Base-by-base conservation (phyloP, 2,888 invertebrate species). In the Platycnemis pennipes region DNA sequence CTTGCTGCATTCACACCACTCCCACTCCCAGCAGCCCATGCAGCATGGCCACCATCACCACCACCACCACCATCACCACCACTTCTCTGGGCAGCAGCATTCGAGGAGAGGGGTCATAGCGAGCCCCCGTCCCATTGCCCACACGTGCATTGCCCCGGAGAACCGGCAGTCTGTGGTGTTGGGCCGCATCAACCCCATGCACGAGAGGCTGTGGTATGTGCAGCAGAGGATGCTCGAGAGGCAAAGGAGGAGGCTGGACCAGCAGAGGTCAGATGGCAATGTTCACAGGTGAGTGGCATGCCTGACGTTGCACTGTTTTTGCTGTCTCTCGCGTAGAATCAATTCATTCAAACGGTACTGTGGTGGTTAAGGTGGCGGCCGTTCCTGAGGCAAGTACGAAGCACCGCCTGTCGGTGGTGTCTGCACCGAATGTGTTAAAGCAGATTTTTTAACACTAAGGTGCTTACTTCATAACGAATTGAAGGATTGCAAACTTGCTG, bases 141-240 rank as follows among this genome's bases (percentile, higher is more conserved):
- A 56, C 56, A n/a, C 56, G 31, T 56, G 91, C 22, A 22, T 63
- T n/a, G 37, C 49, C 11, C n/a, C 63, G 11, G 91, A 94, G n/a
- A 85, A 49, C 22, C 19, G 94, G 42, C 86, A 95, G 94, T 37
- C 94, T 19, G 45, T 95, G 77, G 94, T 88, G 94, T 44, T 91
- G 49, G 91, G 91, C 31, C 97, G 98, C 89, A 98, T 98, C 88
- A 98, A 98, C 96, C 97, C 98, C 11, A 97, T 98, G 11, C 98
- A 98, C 96, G 98, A 98, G 95, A 97, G 98, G 94, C 96, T 98
- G 86, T 98, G 98, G 98, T 97, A 98, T 95, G 97, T 97, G 0
- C 98, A 98, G 95, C 98, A 98, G 95, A 97, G 98, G 94, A 97
- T 97, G 96, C 97, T 97, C 96, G 97, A 97, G 96, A 96, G 97